Evolutionary conservation across 2,113 vertebrate genomes (phyloP), one percentile per base, ranked within the genome.

Genomic region (Rhinoptilus africanus): DNA sequence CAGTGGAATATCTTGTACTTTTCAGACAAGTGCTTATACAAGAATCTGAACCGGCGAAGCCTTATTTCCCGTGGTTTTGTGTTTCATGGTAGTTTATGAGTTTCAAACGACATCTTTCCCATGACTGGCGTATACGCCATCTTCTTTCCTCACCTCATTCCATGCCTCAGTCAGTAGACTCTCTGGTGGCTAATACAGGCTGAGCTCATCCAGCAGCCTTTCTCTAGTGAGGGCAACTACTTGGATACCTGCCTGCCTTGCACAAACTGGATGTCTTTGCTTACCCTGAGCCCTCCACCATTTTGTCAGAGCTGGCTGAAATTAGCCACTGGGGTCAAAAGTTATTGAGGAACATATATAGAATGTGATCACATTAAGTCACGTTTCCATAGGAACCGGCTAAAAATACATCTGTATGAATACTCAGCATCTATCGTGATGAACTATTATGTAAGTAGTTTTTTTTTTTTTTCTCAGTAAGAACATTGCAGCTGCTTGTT

Each of bases 321-420:
- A 89, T 91, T 75, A 87, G 57, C 92, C 11, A 1, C 22, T 12
- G 14, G 56, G 74, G 60, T 85, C 87, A 75, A 35, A 95, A 75
- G 30, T 79, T 89, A 45, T 9, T 32, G 47, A 92, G 72, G 30
- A 97, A 39, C 27, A 27, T 47, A 76, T 57, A 92, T 16, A 71
- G 64, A 93, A 11, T 78, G 87, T 60, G 53, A 93, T 78, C 69
- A 35, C 43, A 48, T 64, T 64, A 92, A 94, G 68, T 82, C 84
- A 56, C 0, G 34, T 95, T 97, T 94, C 94, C 89, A 94, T 93
- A 94, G 95, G 73, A 97, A 96, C 89, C 0, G 0, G 41, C 81
- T 96, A 96, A 95, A 97, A 95, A 91, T 95, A 89, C 30, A 37
- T 85, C 69, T 57, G 37, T 50, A 37, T 72, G 67, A 87, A 76